A percentile compares a stretch with the other conserved stretches of the same genome.
Conservation (phyloP, 2,888 invertebrate genomes). For the Eubasilissa splendida region DNA sequence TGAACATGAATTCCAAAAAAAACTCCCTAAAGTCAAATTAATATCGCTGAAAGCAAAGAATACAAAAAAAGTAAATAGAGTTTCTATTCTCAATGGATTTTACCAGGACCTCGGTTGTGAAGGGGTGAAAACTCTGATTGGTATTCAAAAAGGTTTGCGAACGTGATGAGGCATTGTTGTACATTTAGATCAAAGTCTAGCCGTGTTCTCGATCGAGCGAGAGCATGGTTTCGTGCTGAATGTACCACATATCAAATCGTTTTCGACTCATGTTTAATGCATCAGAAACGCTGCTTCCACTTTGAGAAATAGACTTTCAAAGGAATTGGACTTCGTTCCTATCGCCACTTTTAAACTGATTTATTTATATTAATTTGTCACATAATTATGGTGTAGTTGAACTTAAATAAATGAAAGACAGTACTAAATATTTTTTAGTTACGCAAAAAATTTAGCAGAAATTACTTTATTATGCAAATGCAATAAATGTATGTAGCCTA, state of each 20-base stretch:
- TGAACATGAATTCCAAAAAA: background rate
- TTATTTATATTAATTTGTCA: no score
- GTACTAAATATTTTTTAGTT: no score
- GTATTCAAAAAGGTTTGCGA: conserved; percentile 48
- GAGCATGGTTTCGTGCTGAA: background rate
- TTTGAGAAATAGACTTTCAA: no score
- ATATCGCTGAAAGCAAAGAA: conserved; percentile 10
- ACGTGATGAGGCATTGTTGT: conserved; percentile 48
- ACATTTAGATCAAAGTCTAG: conserved; percentile 47
- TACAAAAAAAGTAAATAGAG: conserved; percentile 5
- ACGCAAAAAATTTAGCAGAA: no score
- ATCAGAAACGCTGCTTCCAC: no score
- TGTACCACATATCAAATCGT: background rate
- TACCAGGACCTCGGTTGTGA: background rate
- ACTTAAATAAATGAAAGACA: no score
- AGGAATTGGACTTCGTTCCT: no score
- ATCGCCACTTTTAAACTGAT: no score
- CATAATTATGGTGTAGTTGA: no score
- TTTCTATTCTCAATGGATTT: conserved; percentile 20
- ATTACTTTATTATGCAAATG: no score
- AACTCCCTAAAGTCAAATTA: conserved; percentile 9
- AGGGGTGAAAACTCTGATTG: conserved; percentile 36
- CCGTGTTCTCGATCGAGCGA: conserved; percentile 38
- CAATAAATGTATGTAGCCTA: no score
- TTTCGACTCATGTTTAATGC: background rate